A percentile compares a stretch with the other conserved stretches of the same genome.
Conservation (phyloP, 2,113 vertebrate species). For the Rafetus swinhoei region DNA sequence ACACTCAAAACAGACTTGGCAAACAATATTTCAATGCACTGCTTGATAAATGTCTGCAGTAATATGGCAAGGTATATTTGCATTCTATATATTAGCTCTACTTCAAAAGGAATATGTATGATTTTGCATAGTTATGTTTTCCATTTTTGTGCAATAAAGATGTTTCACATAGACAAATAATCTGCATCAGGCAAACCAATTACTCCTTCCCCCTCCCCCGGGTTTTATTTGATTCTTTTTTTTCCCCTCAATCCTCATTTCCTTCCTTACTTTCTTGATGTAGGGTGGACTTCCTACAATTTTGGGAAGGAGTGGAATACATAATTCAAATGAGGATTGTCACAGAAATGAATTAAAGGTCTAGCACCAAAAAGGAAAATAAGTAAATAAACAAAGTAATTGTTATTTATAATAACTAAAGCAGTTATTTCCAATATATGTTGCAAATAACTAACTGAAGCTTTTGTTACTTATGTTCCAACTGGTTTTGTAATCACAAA, state of each 20-base stretch:
- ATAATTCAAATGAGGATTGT: slow-evolving; percentile 22
- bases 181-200: background rate
- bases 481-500: background rate
- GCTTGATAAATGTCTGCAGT: slow-evolving; percentile 57
- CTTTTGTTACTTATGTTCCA: background rate
- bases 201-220: background rate
- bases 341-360: background rate
- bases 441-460: background rate
- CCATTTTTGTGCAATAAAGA: background rate
- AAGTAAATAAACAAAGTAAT: background rate
- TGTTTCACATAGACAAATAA: slow-evolving; percentile 35
- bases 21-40: slow-evolving; percentile 66
- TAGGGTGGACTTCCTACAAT: background rate
- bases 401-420: background rate
- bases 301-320: slow-evolving; percentile 1
- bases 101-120: slow-evolving; percentile 32
- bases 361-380: background rate
- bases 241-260: background rate
- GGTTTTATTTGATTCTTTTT: accelerated
- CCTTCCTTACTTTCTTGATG: background rate
- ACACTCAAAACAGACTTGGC: slow-evolving; percentile 72
- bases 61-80: background rate
- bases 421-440: background rate
- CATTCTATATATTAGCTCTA: slow-evolving; percentile 26
- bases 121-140: background rate